These are phyloP conservation scores for Gouania willdenowi DNA, from an alignment of 2,797 vertebrate species.

Conservation along the genomic window DNA sequence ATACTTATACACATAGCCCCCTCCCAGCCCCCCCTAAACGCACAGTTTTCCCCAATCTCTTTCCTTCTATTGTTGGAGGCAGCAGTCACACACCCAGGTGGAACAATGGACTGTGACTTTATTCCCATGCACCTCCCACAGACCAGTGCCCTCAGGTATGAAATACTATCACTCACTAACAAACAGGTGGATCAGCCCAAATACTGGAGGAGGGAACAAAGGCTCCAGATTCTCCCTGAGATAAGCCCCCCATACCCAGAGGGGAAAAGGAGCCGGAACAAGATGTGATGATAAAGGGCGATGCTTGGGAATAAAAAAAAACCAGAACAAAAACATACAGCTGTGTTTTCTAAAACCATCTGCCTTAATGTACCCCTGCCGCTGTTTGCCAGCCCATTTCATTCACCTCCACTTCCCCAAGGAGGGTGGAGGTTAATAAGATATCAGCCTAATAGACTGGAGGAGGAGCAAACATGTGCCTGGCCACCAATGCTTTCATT, in stretches of 20 bases:
- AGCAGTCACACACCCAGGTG: slow-evolving; percentile 64
- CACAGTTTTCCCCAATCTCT: slow-evolving; percentile 20
- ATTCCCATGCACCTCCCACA: slow-evolving; percentile 67
- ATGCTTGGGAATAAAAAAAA: slow-evolving; percentile 1
- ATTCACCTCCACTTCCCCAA: slow-evolving; percentile 30
- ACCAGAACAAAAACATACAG: too few species aligned
- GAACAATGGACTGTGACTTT: slow-evolving; percentile 61
- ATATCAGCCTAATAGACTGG: slow-evolving; percentile 56
- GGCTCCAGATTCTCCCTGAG: slow-evolving; percentile 50
- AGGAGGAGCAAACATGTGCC: slow-evolving; percentile 29
- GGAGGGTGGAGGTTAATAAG: slow-evolving; percentile 49
- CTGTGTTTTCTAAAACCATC: slow-evolving; percentile 10
- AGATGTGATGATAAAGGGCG: slow-evolving; percentile 1
- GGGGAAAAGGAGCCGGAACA: slow-evolving; percentile 11
- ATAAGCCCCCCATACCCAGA: slow-evolving; percentile 36
- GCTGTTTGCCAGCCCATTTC: slow-evolving; percentile 38
- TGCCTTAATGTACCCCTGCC: slow-evolving; percentile 5
- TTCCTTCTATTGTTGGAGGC: slow-evolving; percentile 47
- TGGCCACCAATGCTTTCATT: slow-evolving; percentile 40
- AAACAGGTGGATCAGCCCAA: slow-evolving; percentile 72
- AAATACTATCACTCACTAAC: slow-evolving; percentile 74
- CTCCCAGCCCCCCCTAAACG: slow-evolving; percentile 31
- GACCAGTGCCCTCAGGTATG: slow-evolving; percentile 73
- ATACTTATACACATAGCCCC: slow-evolving; percentile 32
- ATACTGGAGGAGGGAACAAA: slow-evolving; percentile 60